phyloP scores from a whole-genome alignment of 2,888 invertebrate genomes.

The Branchinecta sandiegonensis region DNA sequence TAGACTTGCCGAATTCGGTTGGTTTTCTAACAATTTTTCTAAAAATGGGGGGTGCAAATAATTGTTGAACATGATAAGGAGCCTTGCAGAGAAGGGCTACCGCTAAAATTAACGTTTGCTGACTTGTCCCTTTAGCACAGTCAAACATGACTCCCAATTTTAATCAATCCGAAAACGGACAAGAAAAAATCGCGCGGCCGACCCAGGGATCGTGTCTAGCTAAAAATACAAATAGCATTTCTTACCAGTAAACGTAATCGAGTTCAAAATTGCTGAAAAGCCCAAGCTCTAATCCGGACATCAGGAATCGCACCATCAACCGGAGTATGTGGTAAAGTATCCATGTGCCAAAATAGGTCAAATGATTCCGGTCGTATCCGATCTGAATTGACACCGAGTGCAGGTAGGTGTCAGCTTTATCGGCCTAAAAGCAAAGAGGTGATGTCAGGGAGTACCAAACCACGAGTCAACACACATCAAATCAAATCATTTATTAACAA shows the following conservation, averaged over 20 bases:
- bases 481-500: no score
- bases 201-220: no score
- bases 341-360: slow-evolving; percentile 86
- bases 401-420: slow-evolving; percentile 70
- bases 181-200: no score
- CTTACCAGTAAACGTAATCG: slow-evolving; percentile 82
- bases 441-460: slow-evolving; percentile 5
- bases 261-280: slow-evolving; percentile 92
- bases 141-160: no score
- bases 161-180: no score
- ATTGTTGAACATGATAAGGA: no score
- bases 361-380: slow-evolving; percentile 52
- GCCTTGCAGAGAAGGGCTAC: no score
- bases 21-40: no score
- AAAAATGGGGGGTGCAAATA: no score
- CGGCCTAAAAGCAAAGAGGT: slow-evolving; percentile 47
- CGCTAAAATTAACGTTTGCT: no score
- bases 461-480: not conserved
- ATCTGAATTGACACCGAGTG: slow-evolving; percentile 52
- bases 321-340: slow-evolving; percentile 80
- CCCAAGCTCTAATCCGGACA: slow-evolving; percentile 88
- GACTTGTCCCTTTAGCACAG: no score
- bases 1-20: no score
- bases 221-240: slow-evolving; percentile 18
- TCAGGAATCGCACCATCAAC: slow-evolving; percentile 81